These are phyloP conservation scores for Machimus rusticus DNA, from an alignment of 2,888 invertebrate species.

Conservation along the genomic window DNA sequence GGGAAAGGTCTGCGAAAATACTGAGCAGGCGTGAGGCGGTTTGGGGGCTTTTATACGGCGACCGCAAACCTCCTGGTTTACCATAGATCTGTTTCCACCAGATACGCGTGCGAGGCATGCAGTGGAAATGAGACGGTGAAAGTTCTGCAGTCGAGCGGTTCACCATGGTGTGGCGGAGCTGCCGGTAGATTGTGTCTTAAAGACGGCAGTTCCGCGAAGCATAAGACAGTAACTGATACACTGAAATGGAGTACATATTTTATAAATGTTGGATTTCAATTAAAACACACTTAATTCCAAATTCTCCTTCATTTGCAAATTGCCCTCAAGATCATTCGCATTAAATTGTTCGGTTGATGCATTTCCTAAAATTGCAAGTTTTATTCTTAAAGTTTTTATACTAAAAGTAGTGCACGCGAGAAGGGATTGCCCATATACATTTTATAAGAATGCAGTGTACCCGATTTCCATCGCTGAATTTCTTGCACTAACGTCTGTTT, in stretches of 20 bases:
- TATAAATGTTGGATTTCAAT: neutral
- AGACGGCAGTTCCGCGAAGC: neutral
- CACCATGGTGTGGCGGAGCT: neutral
- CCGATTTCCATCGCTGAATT: neutral
- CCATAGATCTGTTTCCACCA: constrained; percentile 44
- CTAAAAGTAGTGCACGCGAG: neutral
- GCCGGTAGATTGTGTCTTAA: neutral
- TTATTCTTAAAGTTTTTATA: neutral
- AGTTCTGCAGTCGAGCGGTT: constrained; percentile 32
- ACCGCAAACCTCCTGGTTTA: constrained; percentile 44
- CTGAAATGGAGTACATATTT: neutral
- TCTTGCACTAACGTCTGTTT: neutral
- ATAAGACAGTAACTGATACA: neutral
- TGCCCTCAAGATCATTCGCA: neutral
- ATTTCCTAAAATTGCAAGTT: neutral
- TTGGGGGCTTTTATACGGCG: constrained; percentile 58
- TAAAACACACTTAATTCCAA: neutral
- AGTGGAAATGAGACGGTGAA: constrained; percentile 47
- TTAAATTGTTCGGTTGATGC: neutral
- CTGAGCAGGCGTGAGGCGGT: constrained; percentile 56
- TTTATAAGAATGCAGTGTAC: constrained; percentile 13
- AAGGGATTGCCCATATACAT: neutral
- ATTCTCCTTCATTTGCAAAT: neutral
- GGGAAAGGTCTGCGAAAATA: constrained; percentile 53
- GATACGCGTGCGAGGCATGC: constrained; percentile 28